Evolutionary conservation across 2,888 invertebrate species (phyloP), one percentile per base, ranked within the genome.

Genomic region (Leptinotarsa juncta): DNA sequence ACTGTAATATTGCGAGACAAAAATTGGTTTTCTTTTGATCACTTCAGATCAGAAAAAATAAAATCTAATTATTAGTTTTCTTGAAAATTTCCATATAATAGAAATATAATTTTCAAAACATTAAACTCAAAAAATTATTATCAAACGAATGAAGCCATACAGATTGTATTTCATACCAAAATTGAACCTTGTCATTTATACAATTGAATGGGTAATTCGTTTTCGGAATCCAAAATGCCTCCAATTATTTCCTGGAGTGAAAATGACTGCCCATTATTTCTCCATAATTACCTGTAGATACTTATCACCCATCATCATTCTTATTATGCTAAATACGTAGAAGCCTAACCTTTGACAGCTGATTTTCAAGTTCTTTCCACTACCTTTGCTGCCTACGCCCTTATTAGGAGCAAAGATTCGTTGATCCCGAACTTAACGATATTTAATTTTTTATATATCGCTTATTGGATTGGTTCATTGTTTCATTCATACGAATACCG

Each of bases 261-360:
- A 23, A 60, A 60, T 60, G 23, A 60, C 60, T 60, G 18, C 60
- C 60, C 14, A 23, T n/a, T 20, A 60, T 60, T 20, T 23, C 23
- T 60, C 14, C 12, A 4, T 60, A 23, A 60, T 60, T 60, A 60
- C 26, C 26, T 15, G 23, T 26, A 15, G 26, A 23, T 60, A 57
- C 26, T 26, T 14, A 60, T 60, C 60, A 60, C 26, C 23, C 12
- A 26, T 60, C 26, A 60, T 15, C 16, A 60, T 60, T 26, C 60
- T 60, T 15, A 23, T 60, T 60, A 60, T 60, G 60, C 20, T 60
- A 60, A 60, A 60, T 60, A 26, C 23, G 26, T 60, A 60, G 60
- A 60, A 60, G 60, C 15, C 23, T 60, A 26, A 60, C 60, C 15
- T 23, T 60, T 60, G 26, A 60, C 60, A 60, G 60, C 16, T 60